Evolutionary conservation across 2,113 vertebrate species (phyloP).

Genomic region (Alligator sinensis): DNA sequence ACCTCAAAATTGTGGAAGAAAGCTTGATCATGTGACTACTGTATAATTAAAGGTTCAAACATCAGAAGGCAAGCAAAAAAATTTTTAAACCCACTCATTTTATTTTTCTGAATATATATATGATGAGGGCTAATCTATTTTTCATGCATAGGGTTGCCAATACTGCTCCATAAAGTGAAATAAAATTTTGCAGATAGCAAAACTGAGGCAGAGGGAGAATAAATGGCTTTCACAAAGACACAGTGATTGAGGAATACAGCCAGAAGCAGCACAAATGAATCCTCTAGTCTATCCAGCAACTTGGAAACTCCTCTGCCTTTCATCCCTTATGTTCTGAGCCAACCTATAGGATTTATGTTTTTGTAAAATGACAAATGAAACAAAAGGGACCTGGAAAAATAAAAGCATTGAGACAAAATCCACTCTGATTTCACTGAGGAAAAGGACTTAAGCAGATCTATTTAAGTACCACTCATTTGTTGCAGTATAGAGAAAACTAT

Average conservation of each 20-base stretch:
- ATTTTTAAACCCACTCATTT: not conserved
- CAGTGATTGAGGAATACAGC: not conserved
- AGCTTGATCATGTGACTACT: not conserved
- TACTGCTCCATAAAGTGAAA: not conserved
- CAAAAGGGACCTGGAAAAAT: not conserved
- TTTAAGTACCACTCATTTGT: not conserved
- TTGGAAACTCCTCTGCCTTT: not conserved
- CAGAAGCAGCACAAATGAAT: not conserved
- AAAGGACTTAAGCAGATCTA: conserved; percentile 8
- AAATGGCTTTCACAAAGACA: not conserved
- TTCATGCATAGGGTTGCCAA: not conserved
- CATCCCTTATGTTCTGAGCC: not conserved
- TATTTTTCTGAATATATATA: too few species aligned
- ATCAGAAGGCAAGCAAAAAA: not conserved
- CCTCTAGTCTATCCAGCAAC: not conserved
- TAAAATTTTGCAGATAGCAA: not conserved
- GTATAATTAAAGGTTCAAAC: not conserved
- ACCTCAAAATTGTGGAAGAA: not conserved
- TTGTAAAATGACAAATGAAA: not conserved
- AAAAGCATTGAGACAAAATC: conserved; percentile 1
- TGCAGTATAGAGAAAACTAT: conserved; percentile 32
- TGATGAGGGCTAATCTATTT: too few species aligned
- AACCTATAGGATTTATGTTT: not conserved
- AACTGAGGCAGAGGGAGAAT: too few species aligned
- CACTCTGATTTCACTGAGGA: not conserved